phyloP scores from a whole-genome alignment of 1,140 invertebrate genomes.

The Drepana arcuata region DNA sequence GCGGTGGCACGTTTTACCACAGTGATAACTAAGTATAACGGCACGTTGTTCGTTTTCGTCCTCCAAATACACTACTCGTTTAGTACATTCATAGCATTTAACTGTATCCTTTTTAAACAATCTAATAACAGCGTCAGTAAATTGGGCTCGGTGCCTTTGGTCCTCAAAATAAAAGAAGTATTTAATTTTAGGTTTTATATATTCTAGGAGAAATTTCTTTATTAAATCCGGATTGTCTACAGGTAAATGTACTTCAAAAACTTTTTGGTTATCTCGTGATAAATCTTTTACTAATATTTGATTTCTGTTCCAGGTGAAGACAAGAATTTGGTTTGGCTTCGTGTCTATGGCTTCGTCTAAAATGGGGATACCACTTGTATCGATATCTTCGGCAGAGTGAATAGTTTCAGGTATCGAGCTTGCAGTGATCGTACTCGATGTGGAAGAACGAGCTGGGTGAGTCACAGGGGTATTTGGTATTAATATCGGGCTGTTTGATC shows the following conservation, averaged over 20 bases:
- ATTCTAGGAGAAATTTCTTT: neutral
- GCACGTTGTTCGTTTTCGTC: neutral
- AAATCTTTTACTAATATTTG: neutral
- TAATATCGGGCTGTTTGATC: too few relatives aligned
- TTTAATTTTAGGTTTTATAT: neutral
- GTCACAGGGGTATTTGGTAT: too few relatives aligned
- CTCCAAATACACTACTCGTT: neutral
- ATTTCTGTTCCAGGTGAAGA: neutral
- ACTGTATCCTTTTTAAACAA: neutral
- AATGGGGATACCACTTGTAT: constrained; percentile 15
- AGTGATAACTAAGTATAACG: neutral
- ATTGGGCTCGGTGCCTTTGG: neutral
- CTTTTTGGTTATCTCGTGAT: neutral
- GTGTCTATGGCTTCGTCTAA: constrained; percentile 23
- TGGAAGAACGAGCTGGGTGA: too few relatives aligned
- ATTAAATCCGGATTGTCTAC: neutral
- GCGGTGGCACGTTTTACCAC: neutral
- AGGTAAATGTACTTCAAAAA: neutral
- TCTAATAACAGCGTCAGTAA: neutral
- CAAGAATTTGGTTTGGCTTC: constrained; percentile 20
- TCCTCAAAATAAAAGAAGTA: neutral
- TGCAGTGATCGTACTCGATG: constrained; percentile 4
- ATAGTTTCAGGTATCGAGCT: constrained; percentile 9
- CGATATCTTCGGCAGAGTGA: constrained; percentile 14
- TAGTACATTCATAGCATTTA: neutral